Evolutionary conservation across 2,113 vertebrate genomes (phyloP).

Genomic region (Euleptes europaea): DNA sequence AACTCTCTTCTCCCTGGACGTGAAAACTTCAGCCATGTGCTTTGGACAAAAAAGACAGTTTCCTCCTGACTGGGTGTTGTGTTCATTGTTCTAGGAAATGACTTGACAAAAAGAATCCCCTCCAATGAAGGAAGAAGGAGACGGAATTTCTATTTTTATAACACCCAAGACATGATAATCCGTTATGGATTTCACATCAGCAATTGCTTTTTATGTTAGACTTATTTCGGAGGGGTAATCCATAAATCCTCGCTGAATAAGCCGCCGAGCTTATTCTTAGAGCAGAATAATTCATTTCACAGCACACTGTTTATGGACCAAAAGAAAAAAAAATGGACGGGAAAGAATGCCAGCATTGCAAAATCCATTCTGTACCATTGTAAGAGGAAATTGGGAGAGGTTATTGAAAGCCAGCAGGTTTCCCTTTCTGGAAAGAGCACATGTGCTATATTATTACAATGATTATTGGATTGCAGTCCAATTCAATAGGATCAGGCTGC

Average conservation of each 20-base stretch:
- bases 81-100: constrained; percentile 44
- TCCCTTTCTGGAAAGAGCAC: not conserved
- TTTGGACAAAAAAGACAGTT: constrained; percentile 34
- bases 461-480: not conserved
- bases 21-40: rapidly evolving
- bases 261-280: not conserved
- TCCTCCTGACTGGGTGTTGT: not conserved
- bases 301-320: not conserved
- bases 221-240: constrained; percentile 20
- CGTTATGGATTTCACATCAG: constrained; percentile 30
- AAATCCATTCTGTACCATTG: constrained; percentile 2
- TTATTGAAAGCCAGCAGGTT: not conserved
- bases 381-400: not conserved
- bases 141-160: not conserved
- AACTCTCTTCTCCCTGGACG: not conserved
- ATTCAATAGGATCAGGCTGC: not conserved
- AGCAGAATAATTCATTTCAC: not conserved
- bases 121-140: constrained; percentile 23
- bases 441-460: not conserved
- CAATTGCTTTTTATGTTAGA: not conserved
- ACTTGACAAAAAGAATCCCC: constrained; percentile 27
- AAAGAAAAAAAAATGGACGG: not conserved
- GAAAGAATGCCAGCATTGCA: constrained; percentile 8
- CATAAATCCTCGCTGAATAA: constrained; percentile 1
- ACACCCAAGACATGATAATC: constrained; percentile 26